Evolutionary conservation across 2,888 invertebrate genomes (phyloP), one percentile per base, ranked within the genome.

Genomic region (Stictocephala bisonia): DNA sequence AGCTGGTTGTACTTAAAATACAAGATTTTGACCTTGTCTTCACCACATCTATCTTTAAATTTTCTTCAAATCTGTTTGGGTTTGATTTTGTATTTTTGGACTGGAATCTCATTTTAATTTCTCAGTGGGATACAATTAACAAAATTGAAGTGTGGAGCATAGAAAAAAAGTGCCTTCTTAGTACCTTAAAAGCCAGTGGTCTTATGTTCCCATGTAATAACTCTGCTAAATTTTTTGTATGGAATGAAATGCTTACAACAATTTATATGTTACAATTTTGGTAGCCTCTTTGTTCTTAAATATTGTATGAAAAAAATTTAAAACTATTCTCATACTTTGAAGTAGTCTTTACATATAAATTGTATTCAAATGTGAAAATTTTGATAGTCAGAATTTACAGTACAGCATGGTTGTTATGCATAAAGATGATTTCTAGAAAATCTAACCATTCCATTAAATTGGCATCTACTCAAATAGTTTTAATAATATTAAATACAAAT

Each of bases 61-160:
- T 64, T 44, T 64, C 64, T 15, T 64, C 64, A 64, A 64, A 64
- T 26, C 27, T 64, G n/a, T 64, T 64, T 64, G 64, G 64, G 15
- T 64, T 64, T 44, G 64, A 64, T 18, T 64, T 64, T 26, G 26
- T 44, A 27, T 64, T 64, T 15, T 44, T 44, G 6, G 41, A 44
- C 27, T 64, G 64, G 64, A 27, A 64, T 20, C 27, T 64, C 6
- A 44, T 64, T 11, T 26, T 64, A 9, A 44, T 64, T 7, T 22
- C 64, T 26, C 44, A 26, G 4, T 64, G 44, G 41, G 64, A 64
- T 27, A 44, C 40, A 27, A 44, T 44, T 2, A 64, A 64, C 18
- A 64, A 64, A 44, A 64, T 64, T n/a, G 64, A 64, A 64, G 64
- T 64, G 15, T 64, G 64, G 64, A 44, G 44, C 11, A 26, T 64